Evolutionary conservation across 2,113 vertebrate genomes (phyloP).

Genomic region (Heterotilapia buettikoferi): DNA sequence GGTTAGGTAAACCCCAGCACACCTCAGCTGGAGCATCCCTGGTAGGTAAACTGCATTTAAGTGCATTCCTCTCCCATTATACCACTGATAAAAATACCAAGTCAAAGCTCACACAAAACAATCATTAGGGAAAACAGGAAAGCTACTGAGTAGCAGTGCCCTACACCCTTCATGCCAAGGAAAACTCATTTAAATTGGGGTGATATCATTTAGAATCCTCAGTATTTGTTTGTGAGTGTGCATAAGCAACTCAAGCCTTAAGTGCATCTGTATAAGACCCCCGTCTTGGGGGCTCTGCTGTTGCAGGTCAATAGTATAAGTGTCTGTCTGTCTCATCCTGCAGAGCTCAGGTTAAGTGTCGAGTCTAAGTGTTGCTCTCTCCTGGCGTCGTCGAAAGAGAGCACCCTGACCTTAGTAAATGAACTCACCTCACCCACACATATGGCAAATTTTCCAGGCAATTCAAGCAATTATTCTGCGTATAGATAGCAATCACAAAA

Average conservation of each 20-base stretch:
- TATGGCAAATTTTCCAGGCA: not conserved
- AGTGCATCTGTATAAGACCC: not conserved
- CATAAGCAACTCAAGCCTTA: not conserved
- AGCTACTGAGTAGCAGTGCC: not conserved
- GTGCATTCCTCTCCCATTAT: not conserved
- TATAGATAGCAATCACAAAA: not conserved
- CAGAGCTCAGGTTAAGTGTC: conserved; percentile 46
- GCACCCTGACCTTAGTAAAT: conserved; percentile 41
- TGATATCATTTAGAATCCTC: not conserved
- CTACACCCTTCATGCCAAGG: not conserved
- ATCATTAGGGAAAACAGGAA: not conserved
- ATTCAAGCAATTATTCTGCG: not conserved
- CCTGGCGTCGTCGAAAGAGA: conserved; percentile 49
- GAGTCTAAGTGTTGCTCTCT: conserved; percentile 47
- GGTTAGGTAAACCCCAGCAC: not conserved
- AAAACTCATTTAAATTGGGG: not conserved
- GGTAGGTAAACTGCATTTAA: conserved; percentile 20
- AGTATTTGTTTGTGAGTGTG: not conserved
- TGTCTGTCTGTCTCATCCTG: conserved; percentile 54
- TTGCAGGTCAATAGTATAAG: conserved; percentile 62
- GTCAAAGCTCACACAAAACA: not conserved
- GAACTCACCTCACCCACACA: conserved; percentile 30
- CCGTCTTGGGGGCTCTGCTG: conserved; percentile 46
- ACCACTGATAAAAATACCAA: not conserved
- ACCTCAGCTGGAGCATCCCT: not conserved